Evolutionary conservation across 1,140 invertebrate species (phyloP).

Genomic region (Muscidifurax raptorellus): DNA sequence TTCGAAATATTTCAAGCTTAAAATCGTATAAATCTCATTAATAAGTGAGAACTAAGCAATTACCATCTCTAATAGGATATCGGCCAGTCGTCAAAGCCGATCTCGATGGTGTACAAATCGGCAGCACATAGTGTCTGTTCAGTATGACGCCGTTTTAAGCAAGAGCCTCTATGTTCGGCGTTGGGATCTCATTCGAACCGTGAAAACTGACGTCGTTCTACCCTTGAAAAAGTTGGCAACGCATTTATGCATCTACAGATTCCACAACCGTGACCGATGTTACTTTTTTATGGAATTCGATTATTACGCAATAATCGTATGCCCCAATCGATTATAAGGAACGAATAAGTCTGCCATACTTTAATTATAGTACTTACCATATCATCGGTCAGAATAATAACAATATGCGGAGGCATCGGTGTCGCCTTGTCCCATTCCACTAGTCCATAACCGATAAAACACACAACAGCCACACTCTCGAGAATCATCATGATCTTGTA

Average conservation of each 20-base stretch:
- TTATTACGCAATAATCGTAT: too few species aligned
- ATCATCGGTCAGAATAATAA: constrained; percentile 79
- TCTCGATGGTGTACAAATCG: constrained; percentile 80
- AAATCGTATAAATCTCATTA: too few species aligned
- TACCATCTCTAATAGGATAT: constrained; percentile 80
- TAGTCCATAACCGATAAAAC: background rate
- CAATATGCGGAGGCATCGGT: constrained; percentile 71
- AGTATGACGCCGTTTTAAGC: constrained; percentile 79
- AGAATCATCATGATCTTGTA: background rate
- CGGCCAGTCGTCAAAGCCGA: constrained; percentile 80
- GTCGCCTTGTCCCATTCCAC: background rate
- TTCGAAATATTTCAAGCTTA: too few species aligned
- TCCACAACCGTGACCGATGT: too few species aligned
- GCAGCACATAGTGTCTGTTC: constrained; percentile 78
- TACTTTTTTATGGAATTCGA: too few species aligned
- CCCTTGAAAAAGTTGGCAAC: constrained; percentile 73
- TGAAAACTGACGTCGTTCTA: constrained; percentile 86
- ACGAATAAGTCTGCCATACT: too few species aligned
- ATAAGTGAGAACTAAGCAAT: background rate
- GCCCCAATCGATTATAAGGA: too few species aligned
- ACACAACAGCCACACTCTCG: background rate
- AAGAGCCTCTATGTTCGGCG: constrained; percentile 81
- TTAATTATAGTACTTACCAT: constrained; percentile 69
- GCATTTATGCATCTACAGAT: too few species aligned
- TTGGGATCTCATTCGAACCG: constrained; percentile 81